Evolutionary conservation across 37 sponge, comb jelly and placozoan species (phyloP).

Genomic region (Sycon ciliatum): DNA sequence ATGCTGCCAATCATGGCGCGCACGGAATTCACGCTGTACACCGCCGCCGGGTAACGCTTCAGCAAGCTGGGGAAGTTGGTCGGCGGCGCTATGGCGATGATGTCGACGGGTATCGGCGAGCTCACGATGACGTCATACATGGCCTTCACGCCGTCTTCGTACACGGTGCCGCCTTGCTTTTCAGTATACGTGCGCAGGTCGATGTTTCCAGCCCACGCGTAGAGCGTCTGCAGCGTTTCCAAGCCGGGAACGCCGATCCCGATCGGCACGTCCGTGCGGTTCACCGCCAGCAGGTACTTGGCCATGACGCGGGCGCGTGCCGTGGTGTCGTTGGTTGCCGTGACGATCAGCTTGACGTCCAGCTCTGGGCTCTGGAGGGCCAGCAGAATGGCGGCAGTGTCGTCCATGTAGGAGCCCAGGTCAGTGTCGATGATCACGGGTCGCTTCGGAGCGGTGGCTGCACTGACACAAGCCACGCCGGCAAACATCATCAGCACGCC

Average conservation of each 20-base stretch:
- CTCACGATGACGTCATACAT: conserved; percentile 42
- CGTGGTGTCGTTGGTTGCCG: conserved; percentile 47
- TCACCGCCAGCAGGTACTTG: conserved; percentile 39
- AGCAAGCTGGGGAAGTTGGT: conserved; percentile 54
- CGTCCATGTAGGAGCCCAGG: conserved; percentile 60
- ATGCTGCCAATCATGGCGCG: conserved; percentile 63
- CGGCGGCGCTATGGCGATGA: conserved; percentile 61
- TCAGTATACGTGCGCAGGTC: conserved; percentile 36
- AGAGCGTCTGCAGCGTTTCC: conserved; percentile 27
- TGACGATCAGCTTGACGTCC: conserved; percentile 58
- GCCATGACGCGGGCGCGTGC: conserved; percentile 51
- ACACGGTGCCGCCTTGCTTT: conserved; percentile 54
- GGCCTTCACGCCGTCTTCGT: conserved; percentile 39
- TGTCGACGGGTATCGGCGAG: conserved; percentile 24
- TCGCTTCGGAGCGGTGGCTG: not conserved
- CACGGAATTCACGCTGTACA: conserved; percentile 37
- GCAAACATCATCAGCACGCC: no score
- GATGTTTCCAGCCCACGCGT: conserved; percentile 37
- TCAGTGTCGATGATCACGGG: conserved; percentile 77
- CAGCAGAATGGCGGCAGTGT: conserved; percentile 45
- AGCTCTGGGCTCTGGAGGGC: conserved; percentile 38
- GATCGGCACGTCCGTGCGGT: conserved; percentile 52
- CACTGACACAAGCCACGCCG: no score
- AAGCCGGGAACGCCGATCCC: conserved; percentile 47
- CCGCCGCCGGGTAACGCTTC: conserved; percentile 30